Base-by-base conservation (phyloP, 2,797 vertebrate genomes). In the Lutjanus argentimaculatus region DNA sequence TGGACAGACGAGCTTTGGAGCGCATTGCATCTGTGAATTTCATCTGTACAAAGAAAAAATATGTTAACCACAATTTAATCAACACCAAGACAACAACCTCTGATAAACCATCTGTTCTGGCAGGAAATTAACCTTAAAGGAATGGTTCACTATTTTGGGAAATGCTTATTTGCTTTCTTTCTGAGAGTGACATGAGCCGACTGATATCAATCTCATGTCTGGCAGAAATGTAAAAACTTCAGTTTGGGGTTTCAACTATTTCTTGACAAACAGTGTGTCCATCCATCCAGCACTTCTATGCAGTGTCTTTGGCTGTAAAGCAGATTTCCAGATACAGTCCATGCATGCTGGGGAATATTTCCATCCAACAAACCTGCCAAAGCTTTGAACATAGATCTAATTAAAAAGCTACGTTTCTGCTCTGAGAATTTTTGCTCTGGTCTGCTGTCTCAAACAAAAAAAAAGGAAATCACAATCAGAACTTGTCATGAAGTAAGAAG, bases 1-100 rank as follows among this genome's bases (percentile, higher is more conserved):
- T 97, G 96, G 98, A 99, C 94, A 99, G 96, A 96, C 97, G 98
- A 94, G 97, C 97, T 96, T 99, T 97, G 95, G 91, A 99, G 95
- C 96, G 97, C 97, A 97, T 96, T 91, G 97, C 96, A 95, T 98
- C 97, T 75, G 95, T 97, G 95, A 99, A 97, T 94, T 97, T 98
- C 97, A 99, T 97, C 98, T 99, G 97, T 90, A 92, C 87, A 94
- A 78, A 63, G 51, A 85, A 58, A 80, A 80, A 48, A 85, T 2
- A 65, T 8, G 10, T 83, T 68, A 79, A 22, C 2, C 3, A 19
- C 6, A 19, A 56, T 67, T 67, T 16, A 17, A 82, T 57, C 19
- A 36, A 46, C 51, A 66, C 2, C 6, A 59, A 53, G 25, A 70
- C 8, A 74, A 16, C 49, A 15, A 16, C 49, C 56, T 36, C 52